Evolutionary conservation across 2,113 vertebrate species (phyloP).

Genomic region (Piprites chloris): DNA sequence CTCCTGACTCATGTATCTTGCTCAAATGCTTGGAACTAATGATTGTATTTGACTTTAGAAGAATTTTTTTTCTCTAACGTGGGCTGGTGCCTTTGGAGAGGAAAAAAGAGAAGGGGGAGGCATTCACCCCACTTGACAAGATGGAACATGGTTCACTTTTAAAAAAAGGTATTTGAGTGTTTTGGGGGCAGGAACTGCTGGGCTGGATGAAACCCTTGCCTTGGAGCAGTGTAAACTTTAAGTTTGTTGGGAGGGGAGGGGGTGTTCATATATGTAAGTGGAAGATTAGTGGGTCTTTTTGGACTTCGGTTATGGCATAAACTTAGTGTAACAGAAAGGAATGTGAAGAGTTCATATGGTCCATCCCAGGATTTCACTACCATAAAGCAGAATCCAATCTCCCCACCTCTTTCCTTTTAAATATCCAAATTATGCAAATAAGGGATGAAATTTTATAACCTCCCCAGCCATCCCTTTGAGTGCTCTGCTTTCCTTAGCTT

Average conservation of each 20-base stretch:
- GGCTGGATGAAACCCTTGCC: background rate
- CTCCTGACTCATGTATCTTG: background rate
- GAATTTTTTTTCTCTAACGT: background rate
- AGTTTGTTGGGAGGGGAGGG: rapidly evolving
- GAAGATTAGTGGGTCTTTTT: background rate
- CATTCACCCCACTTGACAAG: background rate
- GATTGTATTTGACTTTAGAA: background rate
- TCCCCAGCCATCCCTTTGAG: background rate
- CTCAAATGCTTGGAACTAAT: background rate
- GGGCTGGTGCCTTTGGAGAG: background rate
- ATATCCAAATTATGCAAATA: background rate
- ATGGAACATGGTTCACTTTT: background rate
- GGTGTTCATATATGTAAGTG: background rate
- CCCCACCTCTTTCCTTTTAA: background rate
- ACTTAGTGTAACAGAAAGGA: background rate
- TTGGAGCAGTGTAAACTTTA: background rate
- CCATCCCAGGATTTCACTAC: background rate
- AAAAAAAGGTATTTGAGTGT: background rate
- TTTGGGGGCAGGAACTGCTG: background rate
- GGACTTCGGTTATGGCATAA: background rate
- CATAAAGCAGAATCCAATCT: background rate
- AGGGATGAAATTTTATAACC: background rate
- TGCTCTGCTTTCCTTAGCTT: background rate
- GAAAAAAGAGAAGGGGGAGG: background rate
- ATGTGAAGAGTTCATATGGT: background rate